A percentile compares a stretch with the other conserved stretches of the same genome.
Conservation (phyloP, 2,113 vertebrate genomes). For the Glareola pratincola region DNA sequence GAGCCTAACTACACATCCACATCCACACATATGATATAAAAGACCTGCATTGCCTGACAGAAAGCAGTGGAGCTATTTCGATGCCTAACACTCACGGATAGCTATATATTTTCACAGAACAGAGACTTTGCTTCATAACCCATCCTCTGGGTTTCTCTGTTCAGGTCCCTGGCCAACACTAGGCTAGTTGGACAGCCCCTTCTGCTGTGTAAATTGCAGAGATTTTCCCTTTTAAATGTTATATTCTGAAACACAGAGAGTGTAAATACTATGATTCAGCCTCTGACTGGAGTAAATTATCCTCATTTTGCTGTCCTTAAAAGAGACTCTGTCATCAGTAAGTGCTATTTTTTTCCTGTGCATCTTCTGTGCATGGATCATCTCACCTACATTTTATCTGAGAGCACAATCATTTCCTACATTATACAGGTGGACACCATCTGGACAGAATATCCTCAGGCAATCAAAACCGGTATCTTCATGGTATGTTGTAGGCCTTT, state of each 20-base stretch:
- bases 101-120: background rate
- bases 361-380: background rate
- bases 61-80: background rate
- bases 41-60: background rate
- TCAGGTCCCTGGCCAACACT: background rate
- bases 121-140: background rate
- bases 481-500: conserved; percentile 28
- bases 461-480: background rate
- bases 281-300: conserved; percentile 47
- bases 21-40: background rate
- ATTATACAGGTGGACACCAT: conserved; percentile 50
- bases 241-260: conserved; percentile 8
- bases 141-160: background rate
- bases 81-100: background rate
- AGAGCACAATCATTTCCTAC: conserved; percentile 14
- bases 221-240: conserved; percentile 48
- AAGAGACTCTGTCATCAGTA: conserved; percentile 22
- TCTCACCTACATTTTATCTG: conserved; percentile 41
- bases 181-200: background rate
- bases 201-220: background rate
- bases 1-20: background rate
- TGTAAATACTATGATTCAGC: conserved; percentile 57
- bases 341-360: background rate
- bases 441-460: conserved; percentile 31
- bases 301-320: conserved; percentile 35